These are phyloP conservation scores for Octodon degus DNA, from an alignment of 2,113 vertebrate species.

Conservation along the genomic window DNA sequence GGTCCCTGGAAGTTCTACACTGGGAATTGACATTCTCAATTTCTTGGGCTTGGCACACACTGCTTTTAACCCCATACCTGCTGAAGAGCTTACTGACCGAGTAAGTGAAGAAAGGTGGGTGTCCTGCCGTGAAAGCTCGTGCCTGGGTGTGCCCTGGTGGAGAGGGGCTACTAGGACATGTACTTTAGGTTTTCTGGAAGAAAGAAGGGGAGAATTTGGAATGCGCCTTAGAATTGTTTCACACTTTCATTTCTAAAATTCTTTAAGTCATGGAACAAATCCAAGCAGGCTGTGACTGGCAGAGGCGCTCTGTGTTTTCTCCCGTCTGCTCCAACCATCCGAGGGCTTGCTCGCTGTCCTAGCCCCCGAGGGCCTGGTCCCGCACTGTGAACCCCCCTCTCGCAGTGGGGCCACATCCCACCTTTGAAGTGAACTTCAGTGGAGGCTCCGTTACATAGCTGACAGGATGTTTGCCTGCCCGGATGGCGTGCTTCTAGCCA, in stretches of 20 bases:
- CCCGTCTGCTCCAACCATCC: accelerated
- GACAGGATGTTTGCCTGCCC: conserved; percentile 52
- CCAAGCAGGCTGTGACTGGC: not conserved
- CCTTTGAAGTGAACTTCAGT: conserved; percentile 61
- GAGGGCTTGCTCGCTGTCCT: not conserved
- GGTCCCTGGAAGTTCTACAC: not conserved
- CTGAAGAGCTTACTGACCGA: not conserved
- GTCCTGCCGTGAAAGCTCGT: not conserved
- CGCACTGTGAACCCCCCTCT: not conserved
- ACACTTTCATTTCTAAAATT: not conserved
- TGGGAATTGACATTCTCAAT: not conserved
- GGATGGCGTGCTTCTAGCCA: not conserved
- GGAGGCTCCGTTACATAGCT: not conserved
- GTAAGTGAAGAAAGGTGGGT: not conserved
- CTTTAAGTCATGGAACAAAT: not conserved
- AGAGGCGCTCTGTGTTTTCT: not conserved
- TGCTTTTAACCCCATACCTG: not conserved
- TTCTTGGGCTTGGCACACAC: not conserved
- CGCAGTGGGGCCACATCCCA: conserved; percentile 35
- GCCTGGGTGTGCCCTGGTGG: not conserved
- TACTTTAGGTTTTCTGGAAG: conserved; percentile 1
- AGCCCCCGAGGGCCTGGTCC: too few species aligned
- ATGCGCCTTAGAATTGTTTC: not conserved
- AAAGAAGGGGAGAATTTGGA: not conserved
- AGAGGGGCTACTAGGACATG: not conserved